Base-by-base conservation (phyloP, 2,113 vertebrate genomes). In the Sander vitreus region DNA sequence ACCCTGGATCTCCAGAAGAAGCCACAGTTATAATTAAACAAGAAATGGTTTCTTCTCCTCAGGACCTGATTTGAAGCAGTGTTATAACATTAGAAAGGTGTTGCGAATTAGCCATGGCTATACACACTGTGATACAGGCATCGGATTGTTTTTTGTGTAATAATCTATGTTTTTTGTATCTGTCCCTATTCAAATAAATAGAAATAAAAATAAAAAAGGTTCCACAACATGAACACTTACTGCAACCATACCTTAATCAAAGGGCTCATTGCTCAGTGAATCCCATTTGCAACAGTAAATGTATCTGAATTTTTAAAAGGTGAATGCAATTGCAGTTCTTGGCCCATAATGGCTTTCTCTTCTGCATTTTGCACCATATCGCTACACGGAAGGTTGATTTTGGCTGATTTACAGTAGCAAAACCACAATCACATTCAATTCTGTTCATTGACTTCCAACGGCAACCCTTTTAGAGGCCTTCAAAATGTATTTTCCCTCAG, bases 291-390 rank as follows among this genome's bases (percentile, higher is more conserved):
- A 27, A 21, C 19, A 30, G 23, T 11, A 70, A 8, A 33, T 60
- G 18, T 55, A 54, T 10, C 30, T 18, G 27, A 53, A 45, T 15
- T 51, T 47, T 51, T 59, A 23, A 76, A 64, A 64, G 63, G 14
- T 43, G 36, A 74, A 47, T 0, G 14, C 50, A 60, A 15, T 66
- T 59, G 58, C 1, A 36, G 57, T 55, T 79, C 62, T 64, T 79
- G 75, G 55, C 71, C 9, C n/a, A 21, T 45, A 45, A 21, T 55
- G 12, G 19, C 47, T 55, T 51, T 33, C 62, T 50, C 0, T 30
- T 39, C 67, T 39, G 23, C 68, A 39, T 88, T 78, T 85, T 64
- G 55, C 36, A 62, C 3, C 21, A 59, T 47, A 62, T 84, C 21
- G 4, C 69, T 15, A 18, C 27, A 81, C 69, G 39, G 23, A 73